phyloP scores from a whole-genome alignment of 2,888 invertebrate species.

The Hedya salicella region DNA sequence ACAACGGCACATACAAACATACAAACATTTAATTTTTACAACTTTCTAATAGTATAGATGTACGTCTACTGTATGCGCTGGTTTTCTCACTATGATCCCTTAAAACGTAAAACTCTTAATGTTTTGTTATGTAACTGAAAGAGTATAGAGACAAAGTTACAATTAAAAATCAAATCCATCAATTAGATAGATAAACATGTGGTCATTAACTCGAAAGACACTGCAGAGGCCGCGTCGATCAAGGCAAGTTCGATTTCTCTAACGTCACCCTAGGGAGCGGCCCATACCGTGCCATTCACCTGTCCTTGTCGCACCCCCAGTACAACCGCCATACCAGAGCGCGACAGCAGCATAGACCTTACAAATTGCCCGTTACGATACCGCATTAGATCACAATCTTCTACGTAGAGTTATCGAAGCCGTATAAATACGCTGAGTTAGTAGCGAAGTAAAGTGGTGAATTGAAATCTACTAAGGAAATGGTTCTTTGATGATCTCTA shows the following conservation, averaged over 20 bases:
- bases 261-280: constrained; percentile 74
- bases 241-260: constrained; percentile 75
- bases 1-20: no score
- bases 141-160: neutral
- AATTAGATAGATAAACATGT: constrained; percentile 60
- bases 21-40: no score
- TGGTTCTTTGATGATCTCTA: constrained; percentile 26
- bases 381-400: constrained; percentile 71
- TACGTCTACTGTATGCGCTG: no score
- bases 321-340: constrained; percentile 63
- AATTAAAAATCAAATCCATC: constrained; percentile 31
- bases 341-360: constrained; percentile 63
- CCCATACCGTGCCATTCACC: constrained; percentile 56
- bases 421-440: constrained; percentile 39
- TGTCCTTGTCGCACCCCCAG: constrained; percentile 65
- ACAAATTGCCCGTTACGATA: constrained; percentile 73
- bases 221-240: constrained; percentile 77
- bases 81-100: no score
- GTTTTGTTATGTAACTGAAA: no score
- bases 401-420: constrained; percentile 56
- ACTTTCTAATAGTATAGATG: no score
- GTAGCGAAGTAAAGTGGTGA: constrained; percentile 36
- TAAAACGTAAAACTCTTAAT: no score
- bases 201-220: constrained; percentile 74
- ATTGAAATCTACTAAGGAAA: constrained; percentile 38